Evolutionary conservation across 2,888 invertebrate genomes (phyloP).

Genomic region (Stomorhina lunata): DNA sequence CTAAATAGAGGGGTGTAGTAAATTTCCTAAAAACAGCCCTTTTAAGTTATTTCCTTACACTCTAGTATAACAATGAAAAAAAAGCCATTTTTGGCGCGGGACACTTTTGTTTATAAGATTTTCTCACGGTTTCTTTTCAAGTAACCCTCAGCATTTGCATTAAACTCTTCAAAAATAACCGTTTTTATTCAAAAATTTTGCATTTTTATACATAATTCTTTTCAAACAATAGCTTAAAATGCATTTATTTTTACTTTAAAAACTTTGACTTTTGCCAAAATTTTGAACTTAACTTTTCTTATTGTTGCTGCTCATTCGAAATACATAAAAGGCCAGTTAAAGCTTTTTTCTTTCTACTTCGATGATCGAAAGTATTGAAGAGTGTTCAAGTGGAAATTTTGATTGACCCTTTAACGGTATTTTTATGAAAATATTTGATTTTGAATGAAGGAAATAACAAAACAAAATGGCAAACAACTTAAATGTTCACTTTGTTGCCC

Average conservation of each 20-base stretch:
- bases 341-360: constrained; percentile 15
- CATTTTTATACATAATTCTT: constrained; percentile 20
- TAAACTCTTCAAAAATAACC: constrained; percentile 6
- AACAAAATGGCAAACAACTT: constrained; percentile 58
- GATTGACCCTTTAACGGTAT: constrained; percentile 62
- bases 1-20: constrained; percentile 38
- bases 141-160: neutral
- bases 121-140: constrained; percentile 57
- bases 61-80: neutral
- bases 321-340: neutral
- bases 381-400: constrained; percentile 60
- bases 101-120: constrained; percentile 55
- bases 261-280: constrained; percentile 23
- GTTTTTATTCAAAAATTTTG: constrained; percentile 34
- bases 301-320: constrained; percentile 14
- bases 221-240: neutral
- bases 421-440: constrained; percentile 64
- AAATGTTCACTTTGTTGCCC: constrained; percentile 54
- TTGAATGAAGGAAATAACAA: constrained; percentile 7
- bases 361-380: constrained; percentile 47
- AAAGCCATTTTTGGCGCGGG: constrained; percentile 61
- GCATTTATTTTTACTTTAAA: neutral
- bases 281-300: neutral
- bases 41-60: too few species aligned
- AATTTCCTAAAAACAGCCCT: constrained; percentile 40